Base-by-base conservation (phyloP, 2,888 invertebrate species). In the Disparrhopalites patrizii region DNA sequence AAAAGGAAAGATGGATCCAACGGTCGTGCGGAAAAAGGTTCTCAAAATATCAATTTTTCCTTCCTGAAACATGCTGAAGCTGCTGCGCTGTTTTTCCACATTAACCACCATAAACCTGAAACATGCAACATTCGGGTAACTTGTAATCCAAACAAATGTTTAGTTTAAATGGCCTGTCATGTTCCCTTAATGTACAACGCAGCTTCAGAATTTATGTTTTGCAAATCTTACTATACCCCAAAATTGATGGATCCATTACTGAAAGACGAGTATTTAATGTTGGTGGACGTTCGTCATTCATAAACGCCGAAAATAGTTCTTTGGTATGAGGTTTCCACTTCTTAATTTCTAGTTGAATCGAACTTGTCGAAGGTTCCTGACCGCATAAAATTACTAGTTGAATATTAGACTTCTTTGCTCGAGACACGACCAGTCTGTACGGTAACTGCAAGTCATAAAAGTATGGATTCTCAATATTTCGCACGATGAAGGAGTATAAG, bases 41-140 rank as follows among this genome's bases (percentile, higher is more conserved):
- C 87, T 81, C 40, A 91, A 77, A 69, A 88, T 86, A 74, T 89
- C 89, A 70, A 87, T 51, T 36, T 40, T 36, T 20, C 66, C 60
- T 18, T 72, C 70, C n/a, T 74, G 71, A 40, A 74, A 70, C n/a
- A 76, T 68, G 28, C 75, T 75, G 47, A 75, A 76, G 5, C 75
- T 65, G 15, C 68, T 65, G 13, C 76, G 65, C 31, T 72, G 70
- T 28, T 73, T 81, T 62, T 80, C 83, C 64, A 83, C 82, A 76
- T 91, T 88, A 3, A 89, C 81, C 30, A 89, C 77, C 23, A 90
- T 79, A 69, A 89, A 82, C 25, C 89, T 89, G 70, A n/a, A 36
- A 62, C 1, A 10, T 7, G 3, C 10, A 4, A 27, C 13, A 40
- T 40, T 55, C 5, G 52, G 33, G 31, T n/a, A n/a, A n/a, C n/a